phyloP scores from a whole-genome alignment of 2,797 vertebrate species.

The Oophaga sylvatica region DNA sequence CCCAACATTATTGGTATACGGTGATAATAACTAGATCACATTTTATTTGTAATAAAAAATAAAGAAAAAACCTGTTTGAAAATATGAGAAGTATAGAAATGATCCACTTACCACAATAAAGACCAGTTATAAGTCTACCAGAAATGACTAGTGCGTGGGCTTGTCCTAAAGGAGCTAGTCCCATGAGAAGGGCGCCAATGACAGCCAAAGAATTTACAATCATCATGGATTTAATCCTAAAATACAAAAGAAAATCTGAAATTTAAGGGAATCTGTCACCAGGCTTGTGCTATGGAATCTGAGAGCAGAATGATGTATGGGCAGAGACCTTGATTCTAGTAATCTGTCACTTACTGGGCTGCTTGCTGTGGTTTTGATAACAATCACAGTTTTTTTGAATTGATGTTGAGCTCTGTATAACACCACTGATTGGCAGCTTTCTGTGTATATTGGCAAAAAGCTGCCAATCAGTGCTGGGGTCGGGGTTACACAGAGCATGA shows the following conservation, averaged over 20 bases:
- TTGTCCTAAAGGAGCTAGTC: conserved; percentile 82
- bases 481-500: too few relatives aligned
- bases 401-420: too few relatives aligned
- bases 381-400: too few relatives aligned
- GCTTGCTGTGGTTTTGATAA: too few relatives aligned
- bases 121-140: conserved; percentile 87
- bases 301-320: too few relatives aligned
- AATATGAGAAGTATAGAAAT: not conserved
- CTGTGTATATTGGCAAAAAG: too few relatives aligned
- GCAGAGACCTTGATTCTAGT: too few relatives aligned
- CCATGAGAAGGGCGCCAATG: conserved; percentile 88
- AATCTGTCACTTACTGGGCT: too few relatives aligned
- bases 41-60: not conserved
- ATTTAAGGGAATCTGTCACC: not conserved
- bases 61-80: not conserved
- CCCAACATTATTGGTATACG: conserved; percentile 18
- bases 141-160: conserved; percentile 89
- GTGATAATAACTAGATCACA: conserved; percentile 1
- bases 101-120: conserved; percentile 89
- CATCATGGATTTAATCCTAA: conserved; percentile 91
- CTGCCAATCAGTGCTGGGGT: too few relatives aligned
- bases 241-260: conserved; percentile 57
- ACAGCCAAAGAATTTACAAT: conserved; percentile 85
- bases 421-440: too few relatives aligned
- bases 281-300: too few relatives aligned